A percentile compares a stretch with the other conserved stretches of the same genome.
Evolutionary conservation across 1,140 invertebrate genomes (phyloP).

Genomic region (Andricus grossulariae): DNA sequence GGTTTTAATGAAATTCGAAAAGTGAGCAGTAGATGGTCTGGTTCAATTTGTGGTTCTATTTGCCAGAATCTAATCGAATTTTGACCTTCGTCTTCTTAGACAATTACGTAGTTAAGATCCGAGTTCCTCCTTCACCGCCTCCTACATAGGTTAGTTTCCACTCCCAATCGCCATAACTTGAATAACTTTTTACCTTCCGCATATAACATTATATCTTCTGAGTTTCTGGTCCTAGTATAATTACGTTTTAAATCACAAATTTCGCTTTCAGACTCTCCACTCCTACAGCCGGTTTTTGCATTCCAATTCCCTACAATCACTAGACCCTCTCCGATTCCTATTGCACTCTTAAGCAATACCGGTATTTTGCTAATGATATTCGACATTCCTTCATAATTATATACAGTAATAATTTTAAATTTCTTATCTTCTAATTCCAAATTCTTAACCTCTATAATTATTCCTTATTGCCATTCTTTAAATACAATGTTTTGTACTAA

Average conservation of each 20-base stretch:
- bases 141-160: background rate
- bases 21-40: background rate
- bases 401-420: constrained; percentile 22
- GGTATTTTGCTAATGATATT: background rate
- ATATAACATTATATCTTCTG: no score
- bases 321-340: background rate
- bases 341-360: background rate
- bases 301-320: background rate
- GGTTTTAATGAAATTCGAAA: background rate
- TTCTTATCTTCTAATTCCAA: background rate
- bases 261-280: no score
- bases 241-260: no score
- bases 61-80: background rate
- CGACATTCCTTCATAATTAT: constrained; percentile 24
- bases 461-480: constrained; percentile 2
- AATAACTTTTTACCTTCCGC: no score
- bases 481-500: background rate
- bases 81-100: background rate
- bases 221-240: no score
- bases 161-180: background rate
- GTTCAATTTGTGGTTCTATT: background rate
- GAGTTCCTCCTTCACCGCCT: background rate
- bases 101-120: background rate
- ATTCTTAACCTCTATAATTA: background rate
- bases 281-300: background rate